Evolutionary conservation across 2,113 vertebrate species (phyloP), one percentile per base, ranked within the genome.

Genomic region (Rhinopithecus roxellana): DNA sequence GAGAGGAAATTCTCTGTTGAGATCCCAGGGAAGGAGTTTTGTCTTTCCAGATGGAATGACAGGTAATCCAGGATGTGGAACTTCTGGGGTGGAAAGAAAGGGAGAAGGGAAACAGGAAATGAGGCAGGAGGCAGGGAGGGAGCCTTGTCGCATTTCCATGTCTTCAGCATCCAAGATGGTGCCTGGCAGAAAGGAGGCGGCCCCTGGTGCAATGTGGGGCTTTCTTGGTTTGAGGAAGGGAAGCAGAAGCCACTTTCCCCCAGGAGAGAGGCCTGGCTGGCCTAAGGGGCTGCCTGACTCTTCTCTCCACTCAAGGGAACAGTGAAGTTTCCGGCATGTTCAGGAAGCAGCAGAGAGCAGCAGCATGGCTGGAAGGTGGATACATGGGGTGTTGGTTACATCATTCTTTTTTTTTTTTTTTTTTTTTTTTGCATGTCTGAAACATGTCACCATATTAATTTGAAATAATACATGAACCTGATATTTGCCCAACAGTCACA

Each of bases 131-230:
- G 20, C 13, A 27, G 57, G 55, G 55, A 82, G 72, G 67, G 74
- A 82, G 38, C 64, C 3, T 1, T 5, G 20, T 18, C 18, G 18
- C 40, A 17, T 2, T 2, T 18, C 40, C 57, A 0, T 20, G 16
- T 50, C 81, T 17, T 52, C 35, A 10, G 74, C 92, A 32, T 67
- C 80, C 2, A 30, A 13, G 23, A 20, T 0, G 25, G n/a, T 30
- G 16, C 50, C 74, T 55, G 27, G 75, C n/a, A 79, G 32, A 38
- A 43, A 81, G 69, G 74, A 48, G 8, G 83, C 0, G 35, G 67
- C 40, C 43, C 3, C 75, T 78, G 0, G 6, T 45, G 70, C 52
- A 40, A 30, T 78, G 45, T 4, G 55, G 22, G 64, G 75, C 10
- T 40, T 75, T 90, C 80, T n/a, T 14, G 70, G 35, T 30, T 50